Evolutionary conservation across 1,140 invertebrate species (phyloP).

Genomic region (Pygmarrhopalites habei): DNA sequence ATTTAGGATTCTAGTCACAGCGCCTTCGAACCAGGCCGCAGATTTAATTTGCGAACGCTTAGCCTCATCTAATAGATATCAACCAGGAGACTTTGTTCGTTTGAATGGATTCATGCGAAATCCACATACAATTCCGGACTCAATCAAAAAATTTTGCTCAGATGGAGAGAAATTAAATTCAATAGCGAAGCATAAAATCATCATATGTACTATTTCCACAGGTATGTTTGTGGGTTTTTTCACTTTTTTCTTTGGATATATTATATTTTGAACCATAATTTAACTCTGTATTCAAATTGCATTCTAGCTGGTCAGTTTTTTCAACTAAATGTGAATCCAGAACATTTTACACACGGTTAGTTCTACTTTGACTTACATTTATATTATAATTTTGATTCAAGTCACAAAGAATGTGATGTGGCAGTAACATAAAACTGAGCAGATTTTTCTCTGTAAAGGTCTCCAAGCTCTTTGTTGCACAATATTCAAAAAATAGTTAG

Average conservation of each 20-base stretch:
- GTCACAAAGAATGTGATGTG: too few relatives aligned
- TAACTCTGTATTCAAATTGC: background rate
- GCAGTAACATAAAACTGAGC: too few relatives aligned
- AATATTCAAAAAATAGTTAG: too few relatives aligned
- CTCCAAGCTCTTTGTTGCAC: too few relatives aligned
- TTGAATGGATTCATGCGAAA: constrained; percentile 47
- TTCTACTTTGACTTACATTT: too few relatives aligned
- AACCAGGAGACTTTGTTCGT: constrained; percentile 60
- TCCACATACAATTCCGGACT: background rate
- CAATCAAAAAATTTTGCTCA: constrained; percentile 60
- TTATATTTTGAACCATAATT: background rate
- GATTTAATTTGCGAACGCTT: constrained; percentile 66
- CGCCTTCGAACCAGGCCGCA: constrained; percentile 81
- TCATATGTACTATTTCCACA: constrained; percentile 68
- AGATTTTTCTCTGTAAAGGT: too few relatives aligned
- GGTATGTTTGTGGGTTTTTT: too few relatives aligned
- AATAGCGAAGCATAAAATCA: constrained; percentile 64
- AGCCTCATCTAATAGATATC: constrained; percentile 51
- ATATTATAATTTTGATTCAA: too few relatives aligned
- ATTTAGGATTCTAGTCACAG: constrained; percentile 60
- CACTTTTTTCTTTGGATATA: too few relatives aligned
- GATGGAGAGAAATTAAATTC: constrained; percentile 43
- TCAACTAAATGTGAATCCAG: constrained; percentile 42
- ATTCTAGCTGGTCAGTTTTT: constrained; percentile 61
- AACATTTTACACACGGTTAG: too few relatives aligned